phyloP scores from a whole-genome alignment of 2,797 vertebrate genomes.

The Novumbra hubbsi region DNA sequence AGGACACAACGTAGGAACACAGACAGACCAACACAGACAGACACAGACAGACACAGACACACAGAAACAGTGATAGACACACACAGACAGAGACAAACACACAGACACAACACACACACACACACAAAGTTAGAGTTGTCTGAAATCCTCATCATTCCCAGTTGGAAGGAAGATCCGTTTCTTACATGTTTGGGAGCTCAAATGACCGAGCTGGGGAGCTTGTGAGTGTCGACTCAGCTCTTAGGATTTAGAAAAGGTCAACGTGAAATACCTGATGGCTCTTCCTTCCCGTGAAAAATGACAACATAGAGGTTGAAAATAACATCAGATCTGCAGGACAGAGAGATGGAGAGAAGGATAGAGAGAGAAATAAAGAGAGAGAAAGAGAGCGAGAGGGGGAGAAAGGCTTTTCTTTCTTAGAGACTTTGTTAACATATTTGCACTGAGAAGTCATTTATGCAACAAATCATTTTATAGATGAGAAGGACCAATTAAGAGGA shows the following conservation, averaged over 20 bases:
- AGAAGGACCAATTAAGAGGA: neutral
- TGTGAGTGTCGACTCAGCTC: slow-evolving; percentile 44
- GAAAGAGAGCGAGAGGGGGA: neutral
- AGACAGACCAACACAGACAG: neutral
- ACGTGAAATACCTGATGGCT: slow-evolving; percentile 41
- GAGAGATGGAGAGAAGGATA: slow-evolving; percentile 3
- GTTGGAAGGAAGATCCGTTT: slow-evolving; percentile 41
- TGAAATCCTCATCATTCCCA: slow-evolving; percentile 18
- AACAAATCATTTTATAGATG: slow-evolving; percentile 22
- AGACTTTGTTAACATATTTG: slow-evolving; percentile 25
- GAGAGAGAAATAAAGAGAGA: slow-evolving; percentile 13
- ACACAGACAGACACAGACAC: slow-evolving; percentile 24
- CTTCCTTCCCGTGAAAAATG: slow-evolving; percentile 48
- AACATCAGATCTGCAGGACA: slow-evolving; percentile 9
- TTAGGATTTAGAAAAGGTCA: slow-evolving; percentile 54
- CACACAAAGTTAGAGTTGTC: slow-evolving; percentile 15
- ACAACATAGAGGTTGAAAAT: slow-evolving; percentile 21
- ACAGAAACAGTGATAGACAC: slow-evolving; percentile 16
- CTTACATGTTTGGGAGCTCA: slow-evolving; percentile 26
- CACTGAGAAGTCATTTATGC: slow-evolving; percentile 25
- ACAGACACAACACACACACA: slow-evolving; percentile 20
- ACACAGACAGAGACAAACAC: slow-evolving; percentile 23
- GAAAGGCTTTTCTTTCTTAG: slow-evolving; percentile 2
- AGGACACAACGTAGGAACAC: slow-evolving; percentile 6
- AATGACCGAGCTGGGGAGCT: slow-evolving; percentile 36